Base-by-base conservation (phyloP, 2,797 vertebrate species). In the Poeciliopsis presidionis region DNA sequence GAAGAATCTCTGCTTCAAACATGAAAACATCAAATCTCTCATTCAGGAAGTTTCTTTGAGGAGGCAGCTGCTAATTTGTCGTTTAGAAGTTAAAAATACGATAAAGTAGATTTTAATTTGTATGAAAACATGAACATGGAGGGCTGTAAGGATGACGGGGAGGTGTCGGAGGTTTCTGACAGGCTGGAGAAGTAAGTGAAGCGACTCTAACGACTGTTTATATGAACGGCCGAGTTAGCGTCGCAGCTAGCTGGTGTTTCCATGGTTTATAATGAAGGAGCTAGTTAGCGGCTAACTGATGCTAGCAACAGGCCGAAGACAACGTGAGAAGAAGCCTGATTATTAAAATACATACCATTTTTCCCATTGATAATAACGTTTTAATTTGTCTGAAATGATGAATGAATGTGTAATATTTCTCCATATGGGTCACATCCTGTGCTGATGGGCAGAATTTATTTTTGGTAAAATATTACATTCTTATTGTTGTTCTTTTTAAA, bases 151-250 rank as follows among this genome's bases (percentile, higher is more conserved):
- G 33, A 57, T 16, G 1, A 7, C 14, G 30, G 49, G 0, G 78
- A 65, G 0, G 70, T 89, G 2, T 39, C 4, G 71, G 80, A 81
- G 11, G 51, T 94, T 33, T 75, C 85, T 0, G 41, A 86, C 8
- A 87, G 80, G 71, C 71, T 94, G 77, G 81, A 90, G 2, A 89
- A 72, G 94, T 94, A 59, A 90, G 93, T 89, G 5, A 45, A 73
- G 14, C 9, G 59, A 8, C 11, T 5, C 5, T 3, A 6, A 16
- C 1, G n/a, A 5, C 1, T 2, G 5, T 5, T 49, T 33, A 9
- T 0, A 2, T 9, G 14, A 7, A 28, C n/a, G 28, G 36, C 22
- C 36, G 5, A 39, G 70, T 78, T 74, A 82, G 78, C 75, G 46
- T 63, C 20, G 0, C 13, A 25, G 80, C 74, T 69, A 65, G 33